Base-by-base conservation (phyloP, 2,888 invertebrate species). In the Xylota segnis region DNA sequence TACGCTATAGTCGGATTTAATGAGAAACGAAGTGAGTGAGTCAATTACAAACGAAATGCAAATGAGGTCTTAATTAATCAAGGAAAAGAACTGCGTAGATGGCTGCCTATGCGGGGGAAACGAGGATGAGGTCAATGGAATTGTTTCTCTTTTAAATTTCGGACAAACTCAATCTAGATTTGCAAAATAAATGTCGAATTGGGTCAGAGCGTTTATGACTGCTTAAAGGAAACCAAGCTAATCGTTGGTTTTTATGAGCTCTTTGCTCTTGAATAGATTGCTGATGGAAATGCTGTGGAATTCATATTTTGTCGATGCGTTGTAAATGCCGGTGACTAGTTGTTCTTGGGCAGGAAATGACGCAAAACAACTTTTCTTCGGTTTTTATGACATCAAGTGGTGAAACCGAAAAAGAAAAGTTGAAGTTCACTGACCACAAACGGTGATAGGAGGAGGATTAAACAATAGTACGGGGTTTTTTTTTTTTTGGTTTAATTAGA, bases 61-160 rank as follows among this genome's bases (percentile, higher is more conserved):
- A 79, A 84, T 79, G 79, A 75, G 79, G 10, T 79, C 79, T 79
- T 75, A 84, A 84, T 84, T 84, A 75, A 84, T 75, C 59, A 65
- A 75, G 74, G 34, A 74, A 74, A 74, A 68, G 58, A 84, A 75
- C 58, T 52, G 56, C 50, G 70, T 61, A 72, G 18, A 34, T 66
- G 54, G 18, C 27, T 61, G 61, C 18, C 47, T 40, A 27, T 12
- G 40, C 18, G 58, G 18, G 12, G 10, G 12, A 4, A n/a, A 14
- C 9, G 14, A 40, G 14, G 68, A 63, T 78, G 70, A 78, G 75
- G 59, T 78, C 58, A 59, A 71, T 61, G 66, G 63, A 68, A 74
- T 81, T 59, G 34, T 52, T 66, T 81, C 3, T 37, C 9, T 37
- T 4, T 72, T 65, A 37, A 83, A 83, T 72, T 72, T 68, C 32